These are phyloP conservation scores for Patiria miniata DNA, from an alignment of 35 echinoderm and acorn worm genomes.

Conservation along the genomic window DNA sequence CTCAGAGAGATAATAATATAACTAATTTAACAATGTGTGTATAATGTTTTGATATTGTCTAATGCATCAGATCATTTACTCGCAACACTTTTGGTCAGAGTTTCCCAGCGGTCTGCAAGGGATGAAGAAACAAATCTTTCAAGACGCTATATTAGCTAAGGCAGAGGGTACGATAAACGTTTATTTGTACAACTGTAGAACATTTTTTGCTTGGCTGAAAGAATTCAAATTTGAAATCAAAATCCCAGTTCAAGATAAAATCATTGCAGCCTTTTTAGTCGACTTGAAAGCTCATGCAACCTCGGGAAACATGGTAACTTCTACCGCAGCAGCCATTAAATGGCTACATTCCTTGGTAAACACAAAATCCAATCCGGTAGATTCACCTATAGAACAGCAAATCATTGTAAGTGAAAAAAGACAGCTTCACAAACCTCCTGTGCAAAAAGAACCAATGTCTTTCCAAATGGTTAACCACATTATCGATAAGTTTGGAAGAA, in stretches of 20 bases:
- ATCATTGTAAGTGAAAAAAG: neutral
- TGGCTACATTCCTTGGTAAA: slow-evolving; percentile 8
- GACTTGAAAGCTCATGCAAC: neutral
- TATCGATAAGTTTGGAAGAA: neutral
- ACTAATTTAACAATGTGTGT: neutral
- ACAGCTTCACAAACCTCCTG: neutral
- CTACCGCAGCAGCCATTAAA: neutral
- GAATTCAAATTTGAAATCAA: neutral
- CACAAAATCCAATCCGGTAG: neutral
- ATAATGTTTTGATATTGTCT: neutral
- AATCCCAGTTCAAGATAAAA: neutral
- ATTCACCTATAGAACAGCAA: neutral
- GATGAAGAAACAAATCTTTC: too few species aligned
- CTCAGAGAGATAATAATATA: neutral
- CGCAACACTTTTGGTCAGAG: neutral
- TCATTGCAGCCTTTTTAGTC: slow-evolving; percentile 2
- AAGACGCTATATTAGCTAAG: too few species aligned
- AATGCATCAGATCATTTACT: neutral
- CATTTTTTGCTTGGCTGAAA: neutral
- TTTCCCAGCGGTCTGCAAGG: neutral
- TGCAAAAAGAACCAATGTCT: neutral
- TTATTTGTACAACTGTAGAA: neutral
- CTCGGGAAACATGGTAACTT: neutral
- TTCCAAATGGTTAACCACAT: neutral
- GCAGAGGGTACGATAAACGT: neutral